These are phyloP conservation scores for Triplophysa siluroides DNA, from an alignment of 2,113 vertebrate species.

Conservation along the genomic window DNA sequence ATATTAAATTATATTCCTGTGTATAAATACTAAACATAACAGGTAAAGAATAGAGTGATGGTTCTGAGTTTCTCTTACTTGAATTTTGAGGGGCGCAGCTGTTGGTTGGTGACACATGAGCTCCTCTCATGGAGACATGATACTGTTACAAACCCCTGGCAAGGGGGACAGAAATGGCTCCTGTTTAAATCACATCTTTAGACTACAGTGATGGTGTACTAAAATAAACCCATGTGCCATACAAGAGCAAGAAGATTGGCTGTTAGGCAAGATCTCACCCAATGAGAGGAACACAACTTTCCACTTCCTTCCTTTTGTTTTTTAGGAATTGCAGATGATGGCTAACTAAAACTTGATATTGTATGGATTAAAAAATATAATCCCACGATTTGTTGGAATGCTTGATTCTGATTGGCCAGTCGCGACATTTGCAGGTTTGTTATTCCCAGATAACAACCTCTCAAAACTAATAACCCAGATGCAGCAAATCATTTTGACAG, in stretches of 20 bases:
- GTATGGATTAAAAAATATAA: too few relatives aligned
- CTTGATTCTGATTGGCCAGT: too few relatives aligned
- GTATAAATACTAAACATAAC: background rate
- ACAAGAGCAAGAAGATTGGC: slow-evolving; percentile 29
- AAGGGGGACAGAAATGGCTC: slow-evolving; percentile 56
- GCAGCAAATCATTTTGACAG: too few relatives aligned
- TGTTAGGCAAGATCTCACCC: background rate
- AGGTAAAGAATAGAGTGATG: slow-evolving; percentile 38
- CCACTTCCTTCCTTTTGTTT: slow-evolving; percentile 1
- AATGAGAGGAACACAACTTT: slow-evolving; percentile 5
- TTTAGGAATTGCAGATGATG: background rate
- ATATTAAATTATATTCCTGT: background rate
- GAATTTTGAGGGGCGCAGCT: slow-evolving; percentile 61
- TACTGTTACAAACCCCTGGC: slow-evolving; percentile 44
- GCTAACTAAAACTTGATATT: background rate
- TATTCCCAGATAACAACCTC: too few relatives aligned
- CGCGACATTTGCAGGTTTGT: too few relatives aligned
- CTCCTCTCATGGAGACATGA: slow-evolving; percentile 45
- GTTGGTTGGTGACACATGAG: slow-evolving; percentile 62
- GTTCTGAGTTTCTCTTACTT: slow-evolving; percentile 54
- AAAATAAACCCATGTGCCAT: slow-evolving; percentile 47
- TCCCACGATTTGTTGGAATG: too few relatives aligned
- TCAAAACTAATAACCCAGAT: too few relatives aligned
- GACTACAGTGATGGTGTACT: slow-evolving; percentile 34
- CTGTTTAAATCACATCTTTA: slow-evolving; percentile 55